Conservation (phyloP, 2,888 invertebrate genomes). For the Dilophus febrilis region DNA sequence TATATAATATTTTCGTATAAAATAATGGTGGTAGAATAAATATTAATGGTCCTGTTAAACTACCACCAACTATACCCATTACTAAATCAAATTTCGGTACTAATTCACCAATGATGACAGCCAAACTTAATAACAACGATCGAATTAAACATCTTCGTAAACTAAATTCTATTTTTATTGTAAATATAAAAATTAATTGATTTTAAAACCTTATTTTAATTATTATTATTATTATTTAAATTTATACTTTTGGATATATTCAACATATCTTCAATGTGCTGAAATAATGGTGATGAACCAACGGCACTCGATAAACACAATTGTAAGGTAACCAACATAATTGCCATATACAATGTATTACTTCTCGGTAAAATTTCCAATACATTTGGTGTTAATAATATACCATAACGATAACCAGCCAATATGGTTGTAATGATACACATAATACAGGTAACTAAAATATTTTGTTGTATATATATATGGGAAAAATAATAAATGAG, state of each 20-base stretch:
- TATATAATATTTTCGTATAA: slow-evolving; percentile 48
- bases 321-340: slow-evolving; percentile 59
- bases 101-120: slow-evolving; percentile 61
- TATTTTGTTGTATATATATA: neutral
- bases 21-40: slow-evolving; percentile 72
- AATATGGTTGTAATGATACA: slow-evolving; percentile 45
- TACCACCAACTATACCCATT: slow-evolving; percentile 72
- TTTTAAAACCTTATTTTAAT: neutral
- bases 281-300: slow-evolving; percentile 62
- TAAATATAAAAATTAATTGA: neutral
- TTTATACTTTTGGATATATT: slow-evolving; percentile 50
- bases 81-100: slow-evolving; percentile 75
- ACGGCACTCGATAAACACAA: slow-evolving; percentile 61
- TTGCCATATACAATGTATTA: slow-evolving; percentile 42
- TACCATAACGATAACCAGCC: slow-evolving; percentile 47
- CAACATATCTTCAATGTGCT: slow-evolving; percentile 63
- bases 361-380: slow-evolving; percentile 49
- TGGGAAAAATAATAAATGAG: slow-evolving; percentile 2
- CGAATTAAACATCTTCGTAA: slow-evolving; percentile 53
- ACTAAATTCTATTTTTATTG: slow-evolving; percentile 43
- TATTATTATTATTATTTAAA: neutral
- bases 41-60: slow-evolving; percentile 64
- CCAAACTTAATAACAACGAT: slow-evolving; percentile 47
- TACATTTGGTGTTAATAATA: slow-evolving; percentile 42
- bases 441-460: slow-evolving; percentile 39